phyloP scores from a whole-genome alignment of 2,113 vertebrate species.

The Irena cyanogastra region DNA sequence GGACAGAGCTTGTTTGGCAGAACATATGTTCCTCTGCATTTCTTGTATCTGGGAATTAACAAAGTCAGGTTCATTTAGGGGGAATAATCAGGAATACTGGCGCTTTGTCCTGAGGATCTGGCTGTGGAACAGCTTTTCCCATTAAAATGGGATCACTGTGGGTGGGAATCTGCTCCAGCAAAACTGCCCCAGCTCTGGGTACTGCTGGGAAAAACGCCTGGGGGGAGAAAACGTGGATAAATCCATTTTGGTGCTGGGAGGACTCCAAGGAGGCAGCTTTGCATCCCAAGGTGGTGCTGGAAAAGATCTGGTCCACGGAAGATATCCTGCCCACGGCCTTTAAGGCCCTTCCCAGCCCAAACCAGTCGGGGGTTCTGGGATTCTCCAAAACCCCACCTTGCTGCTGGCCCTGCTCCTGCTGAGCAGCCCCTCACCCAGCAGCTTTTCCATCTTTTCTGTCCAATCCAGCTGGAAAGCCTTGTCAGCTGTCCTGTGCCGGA shows the following conservation, averaged over 20 bases:
- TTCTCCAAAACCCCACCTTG: not conserved
- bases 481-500: not conserved
- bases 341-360: not conserved
- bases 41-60: not conserved
- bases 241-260: not conserved
- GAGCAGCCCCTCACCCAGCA: not conserved
- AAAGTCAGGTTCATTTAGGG: not conserved
- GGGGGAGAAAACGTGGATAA: not conserved
- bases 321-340: not conserved
- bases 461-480: constrained; percentile 54
- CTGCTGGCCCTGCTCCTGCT: not conserved
- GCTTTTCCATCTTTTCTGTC: not conserved
- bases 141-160: not conserved
- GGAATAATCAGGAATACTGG: not conserved
- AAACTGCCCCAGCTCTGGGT: not conserved
- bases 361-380: not conserved
- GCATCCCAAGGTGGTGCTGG: not conserved
- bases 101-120: not conserved
- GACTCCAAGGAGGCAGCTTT: too few relatives aligned
- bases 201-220: not conserved
- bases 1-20: not conserved
- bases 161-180: not conserved
- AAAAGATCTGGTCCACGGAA: not conserved
- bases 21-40: not conserved
- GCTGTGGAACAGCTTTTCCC: not conserved